Base-by-base conservation (phyloP, 2,888 invertebrate species). In the Neuroscelio doddi region DNA sequence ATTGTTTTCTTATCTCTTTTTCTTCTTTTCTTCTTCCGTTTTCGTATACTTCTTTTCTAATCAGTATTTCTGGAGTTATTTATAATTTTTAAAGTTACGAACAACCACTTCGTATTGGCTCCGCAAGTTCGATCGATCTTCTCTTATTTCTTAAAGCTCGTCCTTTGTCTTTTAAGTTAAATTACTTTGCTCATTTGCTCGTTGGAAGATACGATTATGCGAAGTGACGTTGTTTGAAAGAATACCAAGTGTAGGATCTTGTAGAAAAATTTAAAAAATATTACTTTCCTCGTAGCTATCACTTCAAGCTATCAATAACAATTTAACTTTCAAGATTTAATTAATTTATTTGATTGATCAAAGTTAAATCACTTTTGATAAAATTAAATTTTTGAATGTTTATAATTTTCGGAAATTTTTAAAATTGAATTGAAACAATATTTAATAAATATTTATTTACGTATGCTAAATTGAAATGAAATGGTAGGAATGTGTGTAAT, bases 181-280 rank as follows among this genome's bases (percentile, higher is more conserved):
- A 68, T 68, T 68, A 63, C 62, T 64, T 64, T 52, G 57, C 56
- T 68, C 59, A 59, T 64, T 68, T 63, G 61, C 50, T 53, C 52
- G 61, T 49, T 53, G 52, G 49, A 52, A 44, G 56, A 57, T 65
- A 39, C 52, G 65, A 57, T 65, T 65, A 61, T 56, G 36, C 30
- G 53, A 36, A 21, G 55, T 27, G 47, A 52, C 55, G 59, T 64
- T 53, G 52, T 52, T 61, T 30, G 38, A 36, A 46, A 39, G 32
- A 61, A 41, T 41, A 41, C 41, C 32, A 34, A 34, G 14, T 58
- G 44, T 45, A 30, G 42, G 38, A 49, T 53, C 27, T 8, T 27
- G 10, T 21, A 42, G 39, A 44, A 30, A 16, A 27, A 16, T 8
- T 26, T 26, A n/a, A n/a, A n/a, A n/a, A n/a, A n/a, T n/a, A n/a